phyloP scores from a whole-genome alignment of 2,888 invertebrate genomes.

The Ormyrus labotus region DNA sequence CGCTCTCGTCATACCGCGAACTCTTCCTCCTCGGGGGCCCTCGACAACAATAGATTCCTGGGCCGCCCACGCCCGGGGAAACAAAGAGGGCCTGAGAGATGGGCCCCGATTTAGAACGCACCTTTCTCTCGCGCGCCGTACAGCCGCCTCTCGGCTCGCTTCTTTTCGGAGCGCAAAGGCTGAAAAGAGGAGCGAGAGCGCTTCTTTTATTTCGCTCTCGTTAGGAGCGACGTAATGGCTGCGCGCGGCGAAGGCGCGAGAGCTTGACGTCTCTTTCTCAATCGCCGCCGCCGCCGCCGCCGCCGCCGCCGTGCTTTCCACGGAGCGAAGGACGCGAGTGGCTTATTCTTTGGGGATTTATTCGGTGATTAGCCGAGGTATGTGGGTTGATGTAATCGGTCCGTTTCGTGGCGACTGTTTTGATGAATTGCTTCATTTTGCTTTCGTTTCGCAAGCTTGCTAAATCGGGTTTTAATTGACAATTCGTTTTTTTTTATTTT shows the following conservation, averaged over 20 bases:
- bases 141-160: not conserved
- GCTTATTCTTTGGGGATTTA: not conserved
- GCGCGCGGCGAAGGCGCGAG: not conserved
- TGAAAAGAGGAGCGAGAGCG: constrained; percentile 11
- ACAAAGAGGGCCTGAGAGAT: constrained; percentile 62
- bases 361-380: not conserved
- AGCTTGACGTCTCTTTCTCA: too few relatives aligned
- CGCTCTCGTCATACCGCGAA: too few relatives aligned
- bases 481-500: not conserved
- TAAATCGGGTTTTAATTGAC: not conserved
- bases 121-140: constrained; percentile 31
- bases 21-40: constrained; percentile 12
- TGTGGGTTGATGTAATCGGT: not conserved
- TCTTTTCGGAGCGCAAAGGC: not conserved
- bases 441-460: not conserved
- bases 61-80: constrained; percentile 67
- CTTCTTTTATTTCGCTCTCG: constrained; percentile 27
- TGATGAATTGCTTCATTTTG: too few relatives aligned
- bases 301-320: too few relatives aligned
- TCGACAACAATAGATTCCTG: constrained; percentile 68
- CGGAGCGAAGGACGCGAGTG: too few relatives aligned
- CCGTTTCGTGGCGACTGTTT: not conserved
- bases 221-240: constrained; percentile 10
- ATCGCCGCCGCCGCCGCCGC: too few relatives aligned
- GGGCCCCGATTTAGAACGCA: constrained; percentile 66